Evolutionary conservation across 2,888 invertebrate genomes (phyloP), one percentile per base, ranked within the genome.

Genomic region (Phyto melanocephala): DNA sequence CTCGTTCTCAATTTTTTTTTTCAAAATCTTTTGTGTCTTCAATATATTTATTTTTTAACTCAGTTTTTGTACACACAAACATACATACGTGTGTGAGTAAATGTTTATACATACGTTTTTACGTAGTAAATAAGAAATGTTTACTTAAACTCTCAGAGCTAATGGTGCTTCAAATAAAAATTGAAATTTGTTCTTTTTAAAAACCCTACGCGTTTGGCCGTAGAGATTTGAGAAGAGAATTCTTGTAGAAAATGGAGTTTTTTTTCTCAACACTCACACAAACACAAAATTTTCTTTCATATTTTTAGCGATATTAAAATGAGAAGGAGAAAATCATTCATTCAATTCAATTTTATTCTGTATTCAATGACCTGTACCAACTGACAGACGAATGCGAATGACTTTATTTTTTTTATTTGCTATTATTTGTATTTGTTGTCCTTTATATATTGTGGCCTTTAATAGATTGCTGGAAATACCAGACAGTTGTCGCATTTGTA

Each of bases 81-180:
- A n/a, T n/a, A n/a, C 24, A 67, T 24, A 67, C 28, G 17, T 22
- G 24, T n/a, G n/a, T 37, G 20, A 65, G 11, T 17, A 35, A 15
- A 6, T 13, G 11, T 13, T 5, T 35, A 42, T 11, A 28, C 1
- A 28, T 28, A 28, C 24, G 7, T 56, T 17, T n/a, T 24, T 52
- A n/a, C n/a, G n/a, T n/a, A n/a, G n/a, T n/a, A n/a, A n/a, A n/a
- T n/a, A n/a, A n/a, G n/a, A n/a, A 24, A 60, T 50, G 50, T 50
- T 28, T 35, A 37, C 15, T 1, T 79, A 58, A 22, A 37, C 67
- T 33, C 35, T 37, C n/a, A 40, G 15, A 68, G 42, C 54, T 68
- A 79, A 83, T 76, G 62, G 68, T 63, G 63, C 83, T 83, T 76
- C 62, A 80, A 80, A 62, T 50, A 75, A 81, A 75, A 78, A 81